Conservation (phyloP, 2,113 vertebrate species). For the Urocolius indicus region DNA sequence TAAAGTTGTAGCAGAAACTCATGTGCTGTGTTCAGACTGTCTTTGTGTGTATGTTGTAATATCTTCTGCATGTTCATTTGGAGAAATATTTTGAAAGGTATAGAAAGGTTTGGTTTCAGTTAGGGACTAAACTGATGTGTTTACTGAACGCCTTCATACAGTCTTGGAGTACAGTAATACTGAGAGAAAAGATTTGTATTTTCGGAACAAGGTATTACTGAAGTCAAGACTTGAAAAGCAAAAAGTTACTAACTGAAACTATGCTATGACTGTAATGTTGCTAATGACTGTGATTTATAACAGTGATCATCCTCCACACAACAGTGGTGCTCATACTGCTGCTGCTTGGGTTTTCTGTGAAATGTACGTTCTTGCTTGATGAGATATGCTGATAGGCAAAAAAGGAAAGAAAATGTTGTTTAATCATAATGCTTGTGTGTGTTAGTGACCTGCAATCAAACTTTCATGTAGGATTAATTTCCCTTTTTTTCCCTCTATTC, state of each 20-base stretch:
- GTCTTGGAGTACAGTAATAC: background rate
- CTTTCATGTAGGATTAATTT: background rate
- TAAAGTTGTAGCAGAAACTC: background rate
- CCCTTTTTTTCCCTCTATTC: background rate
- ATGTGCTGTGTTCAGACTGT: rapidly evolving
- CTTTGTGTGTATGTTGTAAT: background rate
- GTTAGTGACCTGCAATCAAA: background rate
- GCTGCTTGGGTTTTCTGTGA: background rate
- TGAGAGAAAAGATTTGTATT: rapidly evolving
- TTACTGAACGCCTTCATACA: background rate
- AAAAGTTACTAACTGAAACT: background rate
- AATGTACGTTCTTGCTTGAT: background rate
- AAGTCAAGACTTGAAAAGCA: background rate
- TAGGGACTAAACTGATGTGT: background rate
- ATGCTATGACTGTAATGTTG: rapidly evolving
- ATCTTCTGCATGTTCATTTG: background rate
- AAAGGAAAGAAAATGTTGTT: background rate
- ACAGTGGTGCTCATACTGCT: background rate
- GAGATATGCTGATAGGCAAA: background rate
- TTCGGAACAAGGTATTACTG: background rate
- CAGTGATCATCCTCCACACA: background rate
- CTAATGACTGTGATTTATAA: background rate
- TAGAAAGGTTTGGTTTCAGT: background rate
- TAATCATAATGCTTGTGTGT: rapidly evolving
- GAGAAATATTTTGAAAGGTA: background rate